Evolutionary conservation across 2,797 vertebrate species (phyloP).

Genomic region (Lacerta bilineata): DNA sequence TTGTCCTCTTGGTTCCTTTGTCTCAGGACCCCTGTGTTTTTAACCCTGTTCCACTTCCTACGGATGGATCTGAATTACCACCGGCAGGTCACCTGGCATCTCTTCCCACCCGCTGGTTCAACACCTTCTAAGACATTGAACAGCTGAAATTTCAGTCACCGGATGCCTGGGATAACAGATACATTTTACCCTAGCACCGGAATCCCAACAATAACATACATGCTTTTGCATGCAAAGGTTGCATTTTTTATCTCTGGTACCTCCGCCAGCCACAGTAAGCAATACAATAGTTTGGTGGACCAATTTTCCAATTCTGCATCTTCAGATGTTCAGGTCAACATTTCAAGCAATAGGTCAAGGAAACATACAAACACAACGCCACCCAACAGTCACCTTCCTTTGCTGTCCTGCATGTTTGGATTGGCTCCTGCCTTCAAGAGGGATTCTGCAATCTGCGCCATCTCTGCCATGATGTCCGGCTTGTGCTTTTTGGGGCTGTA

Average conservation of each 20-base stretch:
- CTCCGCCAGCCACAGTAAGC: not conserved
- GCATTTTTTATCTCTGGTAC: not conserved
- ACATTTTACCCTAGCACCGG: not conserved
- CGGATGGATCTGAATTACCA: too few species aligned
- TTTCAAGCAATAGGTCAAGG: not conserved
- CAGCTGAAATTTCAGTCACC: too few species aligned
- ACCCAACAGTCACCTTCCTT: constrained; percentile 86
- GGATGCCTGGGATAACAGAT: not conserved
- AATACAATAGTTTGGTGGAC: not conserved
- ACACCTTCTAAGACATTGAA: too few species aligned
- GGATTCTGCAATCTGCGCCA: constrained; percentile 92
- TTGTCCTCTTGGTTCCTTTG: too few species aligned
- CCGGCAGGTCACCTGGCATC: not conserved
- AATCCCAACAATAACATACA: not conserved
- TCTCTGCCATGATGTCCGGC: constrained; percentile 89
- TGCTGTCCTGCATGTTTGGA: constrained; percentile 96
- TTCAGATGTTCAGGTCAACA: not conserved
- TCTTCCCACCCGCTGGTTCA: not conserved
- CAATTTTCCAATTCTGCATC: too few species aligned
- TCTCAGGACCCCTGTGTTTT: not conserved
- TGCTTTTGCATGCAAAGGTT: not conserved
- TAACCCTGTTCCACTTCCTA: not conserved
- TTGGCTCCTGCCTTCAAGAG: constrained; percentile 94
- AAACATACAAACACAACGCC: too few species aligned
- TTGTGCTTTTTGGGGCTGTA: constrained; percentile 93